These are phyloP conservation scores for Pseudomyrmex dendroicus DNA, from an alignment of 1,140 invertebrate species.

Conservation along the genomic window DNA sequence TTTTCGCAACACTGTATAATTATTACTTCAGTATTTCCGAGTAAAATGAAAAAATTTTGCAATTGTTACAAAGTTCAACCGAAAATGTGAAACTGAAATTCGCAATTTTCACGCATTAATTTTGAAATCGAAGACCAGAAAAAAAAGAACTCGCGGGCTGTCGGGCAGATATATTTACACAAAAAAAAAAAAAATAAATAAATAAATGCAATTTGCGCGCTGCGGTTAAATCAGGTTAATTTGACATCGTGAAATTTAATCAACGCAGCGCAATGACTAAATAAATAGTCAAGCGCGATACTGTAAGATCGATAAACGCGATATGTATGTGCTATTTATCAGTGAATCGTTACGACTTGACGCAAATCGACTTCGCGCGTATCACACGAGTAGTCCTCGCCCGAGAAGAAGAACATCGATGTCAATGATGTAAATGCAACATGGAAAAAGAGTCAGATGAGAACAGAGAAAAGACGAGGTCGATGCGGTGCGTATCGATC, in stretches of 20 bases:
- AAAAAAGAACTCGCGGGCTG: neutral
- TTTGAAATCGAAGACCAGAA: constrained; percentile 10
- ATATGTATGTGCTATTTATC: constrained; percentile 18
- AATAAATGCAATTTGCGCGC: neutral
- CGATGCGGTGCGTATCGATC: constrained; percentile 31
- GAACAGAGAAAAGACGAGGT: constrained; percentile 3
- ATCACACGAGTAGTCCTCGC: neutral
- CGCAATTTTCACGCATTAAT: constrained; percentile 18
- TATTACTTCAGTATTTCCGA: neutral
- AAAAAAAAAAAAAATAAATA: no score
- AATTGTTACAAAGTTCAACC: neutral
- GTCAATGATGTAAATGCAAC: neutral
- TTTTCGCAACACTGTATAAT: constrained; percentile 26
- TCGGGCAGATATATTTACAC: neutral
- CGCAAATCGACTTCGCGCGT: constrained; percentile 26
- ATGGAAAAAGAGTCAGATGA: constrained; percentile 38
- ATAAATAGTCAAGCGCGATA: constrained; percentile 1
- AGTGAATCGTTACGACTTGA: constrained; percentile 4
- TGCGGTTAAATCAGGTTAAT: neutral
- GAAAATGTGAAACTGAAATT: neutral
- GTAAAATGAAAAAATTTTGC: constrained; percentile 31
- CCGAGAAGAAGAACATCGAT: neutral
- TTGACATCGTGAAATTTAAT: neutral
- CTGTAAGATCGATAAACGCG: constrained; percentile 14
- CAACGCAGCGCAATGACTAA: neutral